Evolutionary conservation across 1,140 invertebrate species (phyloP), one percentile per base, ranked within the genome.

Genomic region (Gerris buenoi): DNA sequence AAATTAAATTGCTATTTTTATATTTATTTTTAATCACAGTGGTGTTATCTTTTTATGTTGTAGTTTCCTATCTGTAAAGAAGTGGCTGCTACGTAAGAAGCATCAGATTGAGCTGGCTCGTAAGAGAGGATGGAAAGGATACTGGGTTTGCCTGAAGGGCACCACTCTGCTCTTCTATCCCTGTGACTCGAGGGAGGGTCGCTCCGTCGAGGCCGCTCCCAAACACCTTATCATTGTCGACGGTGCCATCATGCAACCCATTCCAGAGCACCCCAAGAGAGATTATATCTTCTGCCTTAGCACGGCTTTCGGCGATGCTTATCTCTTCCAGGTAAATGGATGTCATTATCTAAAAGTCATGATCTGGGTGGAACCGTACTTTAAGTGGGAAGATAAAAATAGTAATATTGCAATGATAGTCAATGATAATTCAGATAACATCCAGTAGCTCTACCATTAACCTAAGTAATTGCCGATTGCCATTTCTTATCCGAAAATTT

Each of bases 201-300:
- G 89, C 59, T 90, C 90, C 13, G 91, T 94, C 27, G 93, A 96
- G 76, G 88, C 91, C 25, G 90, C 92, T 18, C 93, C 93, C 23
- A 94, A 94, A 77, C 93, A 96, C 80, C 85, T 95, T 72, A 96
- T 96, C 78, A 95, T 96, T 76, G 92, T 98, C 69, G 95, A 97
- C 77, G 95, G 94, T 57, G 93, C 94, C 68, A 95, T 98, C 75
- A 95, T 97, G 88, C 95, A 97, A 79, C 92, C 95, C 27, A 95
- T 98, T 75, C 95, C 95, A 10, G 95, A 98, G 78, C 95, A 98
- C 80, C 95, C 95, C 0, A 97, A 97, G 79, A 82, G 93, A 71
- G 95, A 98, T 79, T 91, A 95, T 78, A 97, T 98, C 77, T 98
- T 98, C 82, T 97, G 95, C 76, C 83, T 98, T 68, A 97, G 93